Evolutionary conservation across 2,888 invertebrate species (phyloP).

Genomic region (Cacoxenus indagator): DNA sequence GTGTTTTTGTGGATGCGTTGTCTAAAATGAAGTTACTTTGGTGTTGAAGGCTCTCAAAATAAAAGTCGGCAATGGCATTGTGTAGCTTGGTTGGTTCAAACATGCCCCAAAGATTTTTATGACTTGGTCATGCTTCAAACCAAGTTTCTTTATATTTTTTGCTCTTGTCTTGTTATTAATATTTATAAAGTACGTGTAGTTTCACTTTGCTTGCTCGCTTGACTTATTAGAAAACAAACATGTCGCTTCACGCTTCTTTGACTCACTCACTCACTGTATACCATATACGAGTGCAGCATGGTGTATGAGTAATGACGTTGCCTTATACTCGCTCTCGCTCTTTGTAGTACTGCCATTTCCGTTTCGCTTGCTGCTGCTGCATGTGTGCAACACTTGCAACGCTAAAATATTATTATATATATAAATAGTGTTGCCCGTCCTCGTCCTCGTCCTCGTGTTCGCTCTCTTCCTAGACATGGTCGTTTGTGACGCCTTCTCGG

Average conservation of each 20-base stretch:
- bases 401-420: conserved; percentile 19
- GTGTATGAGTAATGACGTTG: neutral
- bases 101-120: neutral
- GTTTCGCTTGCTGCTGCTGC: conserved; percentile 44
- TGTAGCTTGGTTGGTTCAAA: neutral
- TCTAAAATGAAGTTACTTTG: neutral
- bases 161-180: neutral
- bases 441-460: too few relatives aligned
- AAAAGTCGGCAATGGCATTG: neutral
- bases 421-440: neutral
- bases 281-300: too few relatives aligned
- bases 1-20: neutral
- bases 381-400: conserved; percentile 7
- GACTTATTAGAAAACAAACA: neutral
- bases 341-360: conserved; percentile 42
- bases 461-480: neutral
- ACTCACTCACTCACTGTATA: too few relatives aligned
- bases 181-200: neutral
- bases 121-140: too few relatives aligned
- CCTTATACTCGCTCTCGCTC: neutral
- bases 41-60: neutral
- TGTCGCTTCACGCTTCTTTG: neutral
- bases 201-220: neutral
- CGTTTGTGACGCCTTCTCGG: conserved; percentile 32
- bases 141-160: neutral